Percentiles rank a stretch among this genome's conserved stretches.
Evolutionary conservation across 1,140 invertebrate species (phyloP).

Genomic region (Drosophila lacertosa): DNA sequence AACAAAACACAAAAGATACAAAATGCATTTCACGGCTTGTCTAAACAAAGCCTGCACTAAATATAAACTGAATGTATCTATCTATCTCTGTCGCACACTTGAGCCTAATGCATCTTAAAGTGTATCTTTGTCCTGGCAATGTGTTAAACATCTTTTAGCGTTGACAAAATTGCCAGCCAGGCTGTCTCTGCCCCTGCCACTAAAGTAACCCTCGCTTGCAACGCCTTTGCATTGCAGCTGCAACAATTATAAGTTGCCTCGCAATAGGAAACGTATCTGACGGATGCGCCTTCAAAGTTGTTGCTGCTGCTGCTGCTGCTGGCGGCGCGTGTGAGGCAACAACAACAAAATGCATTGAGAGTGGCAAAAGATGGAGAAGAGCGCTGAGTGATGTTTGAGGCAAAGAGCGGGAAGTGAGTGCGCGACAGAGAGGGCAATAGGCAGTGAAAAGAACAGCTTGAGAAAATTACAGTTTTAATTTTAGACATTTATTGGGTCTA

Average conservation of each 20-base stretch:
- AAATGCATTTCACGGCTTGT: constrained; percentile 14
- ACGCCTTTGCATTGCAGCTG: constrained; percentile 59
- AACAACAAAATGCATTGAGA: constrained; percentile 18
- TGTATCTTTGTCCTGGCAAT: constrained; percentile 50
- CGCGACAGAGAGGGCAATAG: background rate
- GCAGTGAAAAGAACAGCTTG: background rate
- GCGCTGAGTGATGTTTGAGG: constrained; percentile 41
- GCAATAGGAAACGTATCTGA: constrained; percentile 69
- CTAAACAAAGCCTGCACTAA: constrained; percentile 9
- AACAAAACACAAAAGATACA: constrained; percentile 25
- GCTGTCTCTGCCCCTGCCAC: constrained; percentile 10
- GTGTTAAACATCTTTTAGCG: constrained; percentile 80
- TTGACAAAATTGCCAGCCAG: constrained; percentile 73
- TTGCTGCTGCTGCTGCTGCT: constrained; percentile 30
- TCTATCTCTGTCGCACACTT: constrained; percentile 2
- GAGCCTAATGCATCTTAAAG: constrained; percentile 37
- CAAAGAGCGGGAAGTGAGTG: constrained; percentile 1
- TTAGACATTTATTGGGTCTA: background rate
- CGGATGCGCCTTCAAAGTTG: constrained; percentile 54
- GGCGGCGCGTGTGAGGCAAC: constrained; percentile 65
- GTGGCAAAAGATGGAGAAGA: constrained; percentile 2
- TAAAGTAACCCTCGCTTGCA: background rate
- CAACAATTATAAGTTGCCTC: constrained; percentile 69
- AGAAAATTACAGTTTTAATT: background rate
- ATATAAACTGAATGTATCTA: background rate